These are phyloP conservation scores for Osmerus eperlanus DNA, from an alignment of 2,113 vertebrate genomes.

Conservation along the genomic window DNA sequence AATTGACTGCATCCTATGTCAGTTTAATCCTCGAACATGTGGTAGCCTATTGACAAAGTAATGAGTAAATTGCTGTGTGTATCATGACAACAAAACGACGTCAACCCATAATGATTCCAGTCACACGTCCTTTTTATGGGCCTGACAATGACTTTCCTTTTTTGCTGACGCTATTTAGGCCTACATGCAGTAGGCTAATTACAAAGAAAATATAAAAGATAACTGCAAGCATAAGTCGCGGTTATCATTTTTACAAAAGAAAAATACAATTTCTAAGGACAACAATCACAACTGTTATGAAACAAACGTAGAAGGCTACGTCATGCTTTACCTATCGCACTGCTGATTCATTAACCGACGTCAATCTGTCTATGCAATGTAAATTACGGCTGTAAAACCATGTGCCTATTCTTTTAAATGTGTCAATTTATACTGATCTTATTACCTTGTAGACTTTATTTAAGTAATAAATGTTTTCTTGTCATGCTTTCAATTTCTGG, in stretches of 20 bases:
- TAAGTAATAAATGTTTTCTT: conserved; percentile 54
- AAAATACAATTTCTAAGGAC: conserved; percentile 54
- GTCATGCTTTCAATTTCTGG: conserved; percentile 66
- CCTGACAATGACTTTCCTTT: no score
- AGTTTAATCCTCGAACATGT: no score
- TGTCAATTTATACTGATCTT: conserved; percentile 66
- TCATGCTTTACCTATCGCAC: conserved; percentile 35
- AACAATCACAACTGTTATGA: conserved; percentile 57
- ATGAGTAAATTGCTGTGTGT: no score
- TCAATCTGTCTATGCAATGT: conserved; percentile 55
- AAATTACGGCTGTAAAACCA: conserved; percentile 62
- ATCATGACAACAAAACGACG: no score
- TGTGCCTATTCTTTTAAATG: conserved; percentile 51
- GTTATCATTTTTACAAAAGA: no score
- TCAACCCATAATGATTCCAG: no score
- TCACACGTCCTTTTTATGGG: not conserved
- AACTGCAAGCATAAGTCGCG: no score
- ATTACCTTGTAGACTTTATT: conserved; percentile 57
- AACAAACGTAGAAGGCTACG: conserved; percentile 50
- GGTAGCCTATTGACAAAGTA: no score
- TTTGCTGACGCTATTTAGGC: no score
- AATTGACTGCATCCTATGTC: not conserved
- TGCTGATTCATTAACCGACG: conserved; percentile 10
- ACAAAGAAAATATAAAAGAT: no score
- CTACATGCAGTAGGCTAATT: no score